Evolutionary conservation across 2,888 invertebrate genomes (phyloP).

Genomic region (Pediacus dermestoides): DNA sequence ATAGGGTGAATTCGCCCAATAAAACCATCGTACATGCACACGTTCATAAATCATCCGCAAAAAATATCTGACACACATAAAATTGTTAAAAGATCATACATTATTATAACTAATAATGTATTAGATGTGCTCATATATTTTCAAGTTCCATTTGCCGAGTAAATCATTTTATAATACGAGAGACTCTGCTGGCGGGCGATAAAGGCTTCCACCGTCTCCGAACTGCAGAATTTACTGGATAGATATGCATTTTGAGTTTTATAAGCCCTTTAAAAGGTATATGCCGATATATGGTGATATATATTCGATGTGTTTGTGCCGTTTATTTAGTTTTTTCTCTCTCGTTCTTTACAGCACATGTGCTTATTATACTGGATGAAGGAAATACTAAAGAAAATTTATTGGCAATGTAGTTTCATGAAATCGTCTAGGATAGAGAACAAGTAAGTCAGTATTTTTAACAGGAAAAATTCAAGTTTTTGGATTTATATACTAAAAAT

Average conservation of each 20-base stretch:
- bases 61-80: conserved; percentile 1
- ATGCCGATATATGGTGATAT: conserved; percentile 41
- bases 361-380: too few species aligned
- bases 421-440: too few species aligned
- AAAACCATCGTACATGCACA: too few species aligned
- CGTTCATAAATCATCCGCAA: too few species aligned
- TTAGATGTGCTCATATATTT: conserved; percentile 44
- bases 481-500: too few species aligned
- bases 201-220: conserved; percentile 37
- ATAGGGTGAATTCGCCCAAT: too few species aligned
- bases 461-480: too few species aligned
- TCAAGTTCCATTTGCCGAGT: conserved; percentile 42
- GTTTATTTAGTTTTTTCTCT: conserved; percentile 3
- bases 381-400: too few species aligned
- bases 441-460: too few species aligned
- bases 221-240: conserved; percentile 41
- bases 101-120: conserved; percentile 42
- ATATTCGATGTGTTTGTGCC: too few species aligned
- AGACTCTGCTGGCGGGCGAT: conserved; percentile 42
- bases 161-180: conserved; percentile 46
- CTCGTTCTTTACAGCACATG: too few species aligned
- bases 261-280: conserved; percentile 37
- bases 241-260: conserved; percentile 44
- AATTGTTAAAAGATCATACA: conserved; percentile 26
- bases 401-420: too few species aligned